phyloP scores from a whole-genome alignment of 2,113 vertebrate species.

The Calcarius ornatus region DNA sequence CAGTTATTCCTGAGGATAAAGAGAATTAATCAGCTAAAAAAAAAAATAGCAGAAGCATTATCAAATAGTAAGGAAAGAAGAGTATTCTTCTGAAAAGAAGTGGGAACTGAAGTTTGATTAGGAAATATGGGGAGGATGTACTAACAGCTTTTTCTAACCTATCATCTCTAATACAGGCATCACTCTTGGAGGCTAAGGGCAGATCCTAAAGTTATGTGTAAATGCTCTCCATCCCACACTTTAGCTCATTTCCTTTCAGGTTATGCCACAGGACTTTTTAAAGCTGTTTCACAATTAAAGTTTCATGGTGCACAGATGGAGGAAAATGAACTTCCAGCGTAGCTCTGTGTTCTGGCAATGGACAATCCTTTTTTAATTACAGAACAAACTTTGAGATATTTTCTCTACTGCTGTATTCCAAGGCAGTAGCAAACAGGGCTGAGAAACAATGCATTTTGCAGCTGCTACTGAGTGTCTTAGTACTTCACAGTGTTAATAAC shows the following conservation, averaged over 20 bases:
- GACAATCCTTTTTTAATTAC: neutral
- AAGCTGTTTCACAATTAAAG: constrained; percentile 14
- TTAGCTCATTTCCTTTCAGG: neutral
- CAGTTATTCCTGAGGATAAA: neutral
- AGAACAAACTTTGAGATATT: neutral
- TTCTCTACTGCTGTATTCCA: neutral
- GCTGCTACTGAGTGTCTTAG: neutral
- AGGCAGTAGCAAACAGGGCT: neutral
- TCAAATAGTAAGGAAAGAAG: neutral
- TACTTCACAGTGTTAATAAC: neutral
- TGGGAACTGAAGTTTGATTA: neutral
- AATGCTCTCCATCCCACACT: neutral
- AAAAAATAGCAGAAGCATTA: neutral
- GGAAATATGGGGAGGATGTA: neutral
- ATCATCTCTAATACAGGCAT: neutral
- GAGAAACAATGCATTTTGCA: neutral
- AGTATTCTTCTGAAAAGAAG: neutral
- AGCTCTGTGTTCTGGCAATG: neutral
- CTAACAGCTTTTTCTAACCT: neutral
- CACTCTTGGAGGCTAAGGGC: neutral
- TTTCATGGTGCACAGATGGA: constrained; percentile 13
- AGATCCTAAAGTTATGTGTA: neutral
- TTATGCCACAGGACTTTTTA: neutral
- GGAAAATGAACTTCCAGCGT: neutral
- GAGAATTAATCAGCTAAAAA: neutral